Base-by-base conservation (phyloP, 1,140 invertebrate species). In the Caenorhabditis brenneri region DNA sequence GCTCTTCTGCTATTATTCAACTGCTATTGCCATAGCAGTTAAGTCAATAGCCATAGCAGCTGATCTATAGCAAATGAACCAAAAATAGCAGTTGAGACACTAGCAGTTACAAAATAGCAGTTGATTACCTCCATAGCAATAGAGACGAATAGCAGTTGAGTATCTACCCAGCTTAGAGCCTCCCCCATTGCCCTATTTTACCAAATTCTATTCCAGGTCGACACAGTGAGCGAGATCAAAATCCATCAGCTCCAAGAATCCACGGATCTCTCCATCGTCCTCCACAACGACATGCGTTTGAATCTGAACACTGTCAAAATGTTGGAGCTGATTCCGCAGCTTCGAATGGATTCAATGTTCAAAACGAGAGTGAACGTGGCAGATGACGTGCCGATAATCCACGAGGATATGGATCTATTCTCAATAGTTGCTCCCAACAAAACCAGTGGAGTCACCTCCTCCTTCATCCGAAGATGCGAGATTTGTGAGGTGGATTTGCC, bases 401-500 rank as follows among this genome's bases (percentile, higher is more conserved):
- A 42, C 46, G 19, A n/a, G n/a, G n/a, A 36, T 3, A 42, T 15
- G 22, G 36, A 74, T 9, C n/a, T 74, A 3, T 74, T 74, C 36
- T 22, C 65, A 10, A 74, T 74, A 15, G 10, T 74, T 74, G 65
- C 65, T 22, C 65, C 42, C 5, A 74, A 74, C 36, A 74, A 74
- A 31, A 74, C 65, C 2, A 74, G 36, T 46, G 65, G 65, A 42
- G 36, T n/a, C n/a, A n/a, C 33, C 1, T 74, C 65, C 2, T 46
- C 36, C 2, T 74, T 74, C n/a, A 74, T 74, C n/a, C 16, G 65
- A 39, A 55, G 83, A 65, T 84, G 83, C 31, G 79, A 84, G 12
- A 84, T 84, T 24, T 84, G 83, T 53, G 83, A 84, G 7, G 33
- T 84, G 3, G 78, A 80, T 42, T 55, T 84, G 10, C 49, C 55